Evolutionary conservation across 1,140 invertebrate species (phyloP), one percentile per base, ranked within the genome.

Genomic region (Drosophila albomicans): DNA sequence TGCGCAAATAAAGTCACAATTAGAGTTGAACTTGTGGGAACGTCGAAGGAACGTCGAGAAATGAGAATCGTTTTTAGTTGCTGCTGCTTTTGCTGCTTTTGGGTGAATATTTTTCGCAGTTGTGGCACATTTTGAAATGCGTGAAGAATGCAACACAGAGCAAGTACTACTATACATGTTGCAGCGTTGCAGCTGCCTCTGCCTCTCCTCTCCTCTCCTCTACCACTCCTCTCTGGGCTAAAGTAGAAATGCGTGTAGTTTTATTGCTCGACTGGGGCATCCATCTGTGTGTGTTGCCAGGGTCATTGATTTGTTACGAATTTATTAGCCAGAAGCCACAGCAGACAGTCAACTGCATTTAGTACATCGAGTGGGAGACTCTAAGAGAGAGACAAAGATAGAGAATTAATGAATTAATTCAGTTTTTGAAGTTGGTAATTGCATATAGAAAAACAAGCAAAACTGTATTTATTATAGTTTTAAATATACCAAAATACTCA

Each of bases 1-100:
- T 82, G 87, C 87, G 80, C 87, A 84, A 91, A 91, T 91, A 91
- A 91, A 91, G 87, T 91, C 87, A 91, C 87, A 91, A 91, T 91
- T 91, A 91, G 87, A 82, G 87, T 87, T 91, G 87, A 91, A 91
- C 88, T 82, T 68, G 79, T 82, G 80, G 85, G 85, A 89, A 87
- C 78, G 82, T 61, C 64, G 25, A 67, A 43, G 16, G 38, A 57
- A 38, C 35, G 30, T 32, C 69, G 69, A 35, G 52, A 49, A 77
- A 62, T 51, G 77, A 61, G 68, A 51, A 78, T 76, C 76, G 72
- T 75, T 43, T 43, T 43, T 43, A 13, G 41, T 7, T 43, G 41
- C 56, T 32, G 6, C 15, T 6, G 32, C 13, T 49, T 20, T 3
- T 25, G 20, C 41, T 71, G 66, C 35, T 38, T 38, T 38, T 38